Evolutionary conservation across 2,888 invertebrate species (phyloP).

Genomic region (Pomacea canaliculata): DNA sequence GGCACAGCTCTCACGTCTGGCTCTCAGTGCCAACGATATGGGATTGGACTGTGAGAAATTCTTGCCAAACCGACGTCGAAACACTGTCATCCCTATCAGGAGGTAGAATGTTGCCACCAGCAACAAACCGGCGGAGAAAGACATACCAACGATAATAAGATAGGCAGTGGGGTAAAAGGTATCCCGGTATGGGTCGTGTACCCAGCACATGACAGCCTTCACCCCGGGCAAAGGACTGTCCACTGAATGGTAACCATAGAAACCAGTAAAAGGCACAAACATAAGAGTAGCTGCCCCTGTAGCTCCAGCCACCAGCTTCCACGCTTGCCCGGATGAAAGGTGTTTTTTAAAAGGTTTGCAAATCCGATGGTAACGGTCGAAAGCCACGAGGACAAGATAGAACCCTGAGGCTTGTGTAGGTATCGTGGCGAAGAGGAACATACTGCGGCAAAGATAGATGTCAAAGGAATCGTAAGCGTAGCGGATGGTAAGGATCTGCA

Average conservation of each 20-base stretch:
- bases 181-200: neutral
- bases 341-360: constrained; percentile 40
- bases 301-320: constrained; percentile 22
- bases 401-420: constrained; percentile 34
- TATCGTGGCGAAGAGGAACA: constrained; percentile 37
- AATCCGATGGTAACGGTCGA: constrained; percentile 43
- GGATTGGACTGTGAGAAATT: neutral
- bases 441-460: constrained; percentile 35
- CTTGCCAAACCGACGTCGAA: neutral
- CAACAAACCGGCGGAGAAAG: neutral
- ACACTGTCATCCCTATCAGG: neutral
- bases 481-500: constrained; percentile 41
- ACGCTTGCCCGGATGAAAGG: constrained; percentile 29
- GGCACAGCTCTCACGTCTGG: neutral
- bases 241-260: constrained; percentile 3
- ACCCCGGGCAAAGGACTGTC: neutral
- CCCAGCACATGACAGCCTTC: constrained; percentile 7
- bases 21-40: neutral
- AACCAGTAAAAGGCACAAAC: constrained; percentile 4
- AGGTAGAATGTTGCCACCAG: neutral
- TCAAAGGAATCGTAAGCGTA: constrained; percentile 41
- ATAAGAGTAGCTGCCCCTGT: neutral
- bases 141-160: neutral
- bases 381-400: constrained; percentile 38
- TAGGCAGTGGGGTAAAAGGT: neutral